Evolutionary conservation across 35 echinoderm and acorn worm genomes (phyloP).

Genomic region (Patiria miniata): DNA sequence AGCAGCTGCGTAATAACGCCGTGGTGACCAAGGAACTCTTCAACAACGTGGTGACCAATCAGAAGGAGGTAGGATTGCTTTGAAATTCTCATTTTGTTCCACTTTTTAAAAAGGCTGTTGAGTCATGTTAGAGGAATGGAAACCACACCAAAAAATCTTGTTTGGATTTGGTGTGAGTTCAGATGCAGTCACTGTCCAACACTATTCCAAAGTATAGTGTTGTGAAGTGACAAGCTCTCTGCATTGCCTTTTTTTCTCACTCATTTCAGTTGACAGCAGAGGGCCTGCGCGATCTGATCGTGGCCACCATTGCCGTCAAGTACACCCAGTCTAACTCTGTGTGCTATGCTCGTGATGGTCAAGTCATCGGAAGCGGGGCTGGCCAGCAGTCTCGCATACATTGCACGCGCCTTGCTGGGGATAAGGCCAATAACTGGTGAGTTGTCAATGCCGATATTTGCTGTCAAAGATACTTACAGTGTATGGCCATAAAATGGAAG

Average conservation of each 20-base stretch:
- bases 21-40: conserved; percentile 81
- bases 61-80: conserved; percentile 55
- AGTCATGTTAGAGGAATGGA: too few species aligned
- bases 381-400: conserved; percentile 98
- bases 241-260: neutral
- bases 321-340: conserved; percentile 95
- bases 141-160: too few species aligned
- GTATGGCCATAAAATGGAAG: too few species aligned
- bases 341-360: conserved; percentile 83
- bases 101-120: too few species aligned
- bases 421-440: conserved; percentile 98
- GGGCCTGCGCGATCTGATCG: conserved; percentile 84
- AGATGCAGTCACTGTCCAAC: too few species aligned
- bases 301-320: conserved; percentile 93
- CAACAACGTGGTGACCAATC: conserved; percentile 74
- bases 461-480: too few species aligned
- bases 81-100: too few species aligned
- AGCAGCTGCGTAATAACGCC: conserved; percentile 84
- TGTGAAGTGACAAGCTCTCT: neutral
- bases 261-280: conserved; percentile 60
- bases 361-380: conserved; percentile 94
- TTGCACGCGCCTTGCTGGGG: conserved; percentile 91
- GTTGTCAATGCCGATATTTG: neutral
- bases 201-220: too few species aligned
- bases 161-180: too few species aligned